A percentile compares a stretch with the other conserved stretches of the same genome.
Evolutionary conservation across 1,140 invertebrate species (phyloP).

Genomic region (Lutraria rhynchaena): DNA sequence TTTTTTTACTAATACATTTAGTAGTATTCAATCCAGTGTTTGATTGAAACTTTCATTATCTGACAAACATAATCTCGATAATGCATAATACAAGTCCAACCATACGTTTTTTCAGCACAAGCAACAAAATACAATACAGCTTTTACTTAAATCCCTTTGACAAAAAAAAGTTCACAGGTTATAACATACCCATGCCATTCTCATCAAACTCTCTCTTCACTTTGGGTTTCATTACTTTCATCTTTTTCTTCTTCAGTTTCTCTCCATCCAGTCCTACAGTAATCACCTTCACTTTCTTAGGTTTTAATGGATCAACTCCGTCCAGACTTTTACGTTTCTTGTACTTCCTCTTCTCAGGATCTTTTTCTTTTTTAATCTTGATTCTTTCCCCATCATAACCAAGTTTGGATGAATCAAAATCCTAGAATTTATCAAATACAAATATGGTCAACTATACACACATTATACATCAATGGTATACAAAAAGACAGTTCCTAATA

Average conservation of each 20-base stretch:
- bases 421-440: too few relatives aligned
- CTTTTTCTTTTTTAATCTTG: slow-evolving; percentile 73
- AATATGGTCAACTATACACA: too few relatives aligned
- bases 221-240: slow-evolving; percentile 78
- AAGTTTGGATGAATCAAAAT: slow-evolving; percentile 31
- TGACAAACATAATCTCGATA: too few relatives aligned
- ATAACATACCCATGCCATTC: slow-evolving; percentile 60
- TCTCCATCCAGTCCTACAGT: slow-evolving; percentile 70
- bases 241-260: slow-evolving; percentile 74
- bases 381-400: slow-evolving; percentile 68
- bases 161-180: not conserved
- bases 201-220: slow-evolving; percentile 78
- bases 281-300: slow-evolving; percentile 65
- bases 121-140: too few relatives aligned
- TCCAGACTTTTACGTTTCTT: slow-evolving; percentile 71
- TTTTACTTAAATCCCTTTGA: too few relatives aligned
- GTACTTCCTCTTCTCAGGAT: slow-evolving; percentile 73
- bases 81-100: too few relatives aligned
- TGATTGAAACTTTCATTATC: too few relatives aligned
- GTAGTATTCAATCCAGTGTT: too few relatives aligned
- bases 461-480: too few relatives aligned
- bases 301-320: slow-evolving; percentile 62
- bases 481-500: too few relatives aligned
- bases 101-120: too few relatives aligned
- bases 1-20: too few relatives aligned